Evolutionary conservation across 2,888 invertebrate genomes (phyloP).

Genomic region (Argyresthia goedartella): DNA sequence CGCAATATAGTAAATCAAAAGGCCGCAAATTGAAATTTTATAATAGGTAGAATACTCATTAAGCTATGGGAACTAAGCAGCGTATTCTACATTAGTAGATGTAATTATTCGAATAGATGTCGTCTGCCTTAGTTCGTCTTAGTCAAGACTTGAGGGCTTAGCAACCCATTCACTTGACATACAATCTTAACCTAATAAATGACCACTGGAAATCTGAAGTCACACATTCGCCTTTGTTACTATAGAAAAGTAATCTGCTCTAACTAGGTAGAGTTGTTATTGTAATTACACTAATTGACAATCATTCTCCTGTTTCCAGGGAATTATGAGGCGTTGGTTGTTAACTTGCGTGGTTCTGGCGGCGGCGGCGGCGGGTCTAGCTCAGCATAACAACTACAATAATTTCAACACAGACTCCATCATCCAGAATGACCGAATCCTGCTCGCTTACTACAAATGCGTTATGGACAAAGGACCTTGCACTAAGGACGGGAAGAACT

Average conservation of each 20-base stretch:
- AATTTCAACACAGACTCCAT: conserved; percentile 60
- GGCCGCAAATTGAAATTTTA: no score
- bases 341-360: conserved; percentile 9
- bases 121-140: no score
- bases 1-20: no score
- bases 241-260: neutral
- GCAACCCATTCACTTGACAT: no score
- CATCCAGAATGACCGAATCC: conserved; percentile 55
- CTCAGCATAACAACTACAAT: conserved; percentile 47
- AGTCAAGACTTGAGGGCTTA: no score
- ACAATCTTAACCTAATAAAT: no score
- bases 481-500: conserved; percentile 59
- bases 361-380: conserved; percentile 28
- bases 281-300: neutral
- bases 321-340: conserved; percentile 36
- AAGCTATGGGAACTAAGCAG: no score
- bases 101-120: no score
- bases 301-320: conserved; percentile 17
- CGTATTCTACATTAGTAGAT: no score
- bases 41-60: no score
- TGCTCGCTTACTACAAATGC: conserved; percentile 60
- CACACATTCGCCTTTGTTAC: neutral
- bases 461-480: conserved; percentile 65
- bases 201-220: neutral
- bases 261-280: neutral